Conservation (phyloP, 1,140 invertebrate species). For the Laupala kohalensis region DNA sequence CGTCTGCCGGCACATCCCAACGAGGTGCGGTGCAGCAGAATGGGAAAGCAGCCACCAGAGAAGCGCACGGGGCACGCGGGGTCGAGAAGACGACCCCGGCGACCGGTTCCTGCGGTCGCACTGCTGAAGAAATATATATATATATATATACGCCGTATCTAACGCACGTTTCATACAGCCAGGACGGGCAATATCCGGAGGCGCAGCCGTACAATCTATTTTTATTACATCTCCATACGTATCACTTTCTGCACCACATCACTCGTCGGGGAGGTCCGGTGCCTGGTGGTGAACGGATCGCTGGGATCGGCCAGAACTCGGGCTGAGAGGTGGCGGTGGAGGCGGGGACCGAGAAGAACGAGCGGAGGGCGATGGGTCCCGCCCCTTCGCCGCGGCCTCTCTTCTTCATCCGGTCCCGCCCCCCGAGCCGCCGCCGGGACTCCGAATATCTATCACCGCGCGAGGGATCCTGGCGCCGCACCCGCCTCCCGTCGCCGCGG, state of each 20-base stretch:
- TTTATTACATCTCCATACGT: background rate
- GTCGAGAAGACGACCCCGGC: too few species aligned
- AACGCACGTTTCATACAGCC: background rate
- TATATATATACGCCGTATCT: background rate
- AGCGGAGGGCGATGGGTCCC: background rate
- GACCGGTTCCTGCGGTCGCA: background rate
- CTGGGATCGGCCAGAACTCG: too few species aligned
- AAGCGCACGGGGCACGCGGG: too few species aligned
- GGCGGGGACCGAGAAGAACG: background rate
- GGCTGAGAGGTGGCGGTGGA: too few species aligned
- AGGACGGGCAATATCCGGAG: background rate
- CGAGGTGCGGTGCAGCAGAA: too few species aligned
- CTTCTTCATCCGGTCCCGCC: background rate
- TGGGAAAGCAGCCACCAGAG: too few species aligned
- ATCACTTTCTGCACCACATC: background rate
- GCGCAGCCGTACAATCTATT: background rate
- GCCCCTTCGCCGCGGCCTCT: background rate
- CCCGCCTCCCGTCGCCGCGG: background rate
- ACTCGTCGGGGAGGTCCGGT: background rate
- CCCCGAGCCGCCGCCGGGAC: too few species aligned
- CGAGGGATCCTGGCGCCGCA: background rate
- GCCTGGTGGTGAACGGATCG: too few species aligned
- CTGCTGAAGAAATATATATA: background rate
- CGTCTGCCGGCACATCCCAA: too few species aligned
- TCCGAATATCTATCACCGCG: background rate